Base-by-base conservation (phyloP, 2,888 invertebrate species). In the Gandaritis pyraliata region DNA sequence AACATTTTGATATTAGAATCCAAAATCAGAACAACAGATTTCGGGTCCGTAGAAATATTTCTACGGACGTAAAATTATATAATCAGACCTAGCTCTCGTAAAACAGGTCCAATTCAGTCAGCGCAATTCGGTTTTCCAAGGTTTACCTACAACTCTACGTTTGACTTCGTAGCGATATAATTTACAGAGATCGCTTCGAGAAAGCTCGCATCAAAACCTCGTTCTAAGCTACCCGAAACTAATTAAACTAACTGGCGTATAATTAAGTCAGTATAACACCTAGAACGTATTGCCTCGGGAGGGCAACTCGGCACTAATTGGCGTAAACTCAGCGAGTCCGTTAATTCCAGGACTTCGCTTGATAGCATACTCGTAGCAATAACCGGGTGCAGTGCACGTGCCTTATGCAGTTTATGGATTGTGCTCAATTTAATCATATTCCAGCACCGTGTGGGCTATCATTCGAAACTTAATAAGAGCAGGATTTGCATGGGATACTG, bases 271-370 rank as follows among this genome's bases (percentile, higher is more conserved):
- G 45, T 56, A 57, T 51, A 54, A 46, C 54, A 58, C 63, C 54
- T 51, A 23, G 51, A 51, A 51, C 54, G 50, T 52, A 56, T 46
- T 47, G 48, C 52, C 50, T 30, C 18, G 15, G 15, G 52, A 59
- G 33, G 45, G 57, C 57, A 56, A 56, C 29, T 29, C 36, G n/a
- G 54, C 57, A 55, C 55, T 70, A 70, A 68, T 70, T 68, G 61
- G 63, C 48, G 50, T 49, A 43, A 65, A 65, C 60, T 61, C 46
- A 30, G 46, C 55, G 36, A 61, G 53, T 49, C 53, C 39, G 48
- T 48, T 56, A 57, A 58, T 59, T 64, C 43, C 49, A 50, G 53
- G 29, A 49, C 38, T 56, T 43, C 47, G 46, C 30, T 56, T 49
- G 15, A 47, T 47, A 30, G 51, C 50, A 41, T 47, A n/a, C n/a